Conservation (phyloP, 2,113 vertebrate species). For the Clupea harengus region DNA sequence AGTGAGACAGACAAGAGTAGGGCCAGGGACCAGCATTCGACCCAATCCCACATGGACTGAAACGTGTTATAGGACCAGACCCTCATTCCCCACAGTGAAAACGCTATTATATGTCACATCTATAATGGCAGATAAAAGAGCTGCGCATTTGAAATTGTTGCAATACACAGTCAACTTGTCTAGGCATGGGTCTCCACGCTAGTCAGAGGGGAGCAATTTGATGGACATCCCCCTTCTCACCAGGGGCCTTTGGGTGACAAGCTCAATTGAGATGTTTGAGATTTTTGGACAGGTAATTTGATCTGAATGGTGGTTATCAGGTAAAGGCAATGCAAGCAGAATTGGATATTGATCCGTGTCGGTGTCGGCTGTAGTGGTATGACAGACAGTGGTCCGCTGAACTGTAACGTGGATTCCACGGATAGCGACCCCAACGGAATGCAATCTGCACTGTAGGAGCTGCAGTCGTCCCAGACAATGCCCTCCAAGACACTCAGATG, state of each 20-base stretch:
- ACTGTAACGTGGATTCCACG: conserved; percentile 33
- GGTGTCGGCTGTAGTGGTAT: conserved; percentile 35
- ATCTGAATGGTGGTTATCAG: conserved; percentile 54
- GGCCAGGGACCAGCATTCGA: not conserved
- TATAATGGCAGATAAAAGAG: conserved; percentile 12
- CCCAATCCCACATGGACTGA: not conserved
- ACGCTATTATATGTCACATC: conserved; percentile 11
- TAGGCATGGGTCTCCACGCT: not conserved
- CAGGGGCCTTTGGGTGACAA: conserved; percentile 43
- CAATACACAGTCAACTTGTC: not conserved
- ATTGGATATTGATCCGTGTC: conserved; percentile 70
- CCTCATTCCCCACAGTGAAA: not conserved
- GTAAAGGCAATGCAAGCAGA: conserved; percentile 57
- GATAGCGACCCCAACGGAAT: not conserved
- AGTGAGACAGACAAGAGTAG: not conserved
- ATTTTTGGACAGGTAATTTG: conserved; percentile 49
- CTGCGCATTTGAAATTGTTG: not conserved
- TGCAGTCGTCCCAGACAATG: not conserved
- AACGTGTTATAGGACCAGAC: not conserved
- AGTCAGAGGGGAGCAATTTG: conserved; percentile 30
- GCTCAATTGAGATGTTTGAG: conserved; percentile 46
- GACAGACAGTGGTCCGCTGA: conserved; percentile 47
- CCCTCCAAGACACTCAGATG: not conserved
- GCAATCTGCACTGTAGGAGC: not conserved
- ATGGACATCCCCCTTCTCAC: conserved; percentile 48